phyloP scores from a whole-genome alignment of 2,888 invertebrate species.

The Hydropsyche betteni region DNA sequence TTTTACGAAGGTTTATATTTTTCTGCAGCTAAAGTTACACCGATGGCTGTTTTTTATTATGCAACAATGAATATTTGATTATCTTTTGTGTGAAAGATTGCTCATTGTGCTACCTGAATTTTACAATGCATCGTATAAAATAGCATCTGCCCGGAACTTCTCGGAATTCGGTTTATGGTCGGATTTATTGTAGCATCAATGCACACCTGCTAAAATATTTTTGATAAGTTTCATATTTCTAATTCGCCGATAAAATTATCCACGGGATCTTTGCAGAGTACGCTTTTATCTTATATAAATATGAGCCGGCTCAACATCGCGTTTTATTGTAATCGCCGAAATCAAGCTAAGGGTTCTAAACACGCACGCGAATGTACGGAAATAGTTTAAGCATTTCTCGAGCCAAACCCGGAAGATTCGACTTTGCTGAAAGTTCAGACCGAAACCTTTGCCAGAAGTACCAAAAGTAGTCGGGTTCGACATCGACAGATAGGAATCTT shows the following conservation, averaged over 20 bases:
- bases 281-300: no score
- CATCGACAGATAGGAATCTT: conserved; percentile 7
- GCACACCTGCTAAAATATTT: no score
- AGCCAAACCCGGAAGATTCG: background rate
- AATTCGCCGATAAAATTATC: no score
- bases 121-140: conserved; percentile 1
- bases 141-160: background rate
- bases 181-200: no score
- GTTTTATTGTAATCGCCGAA: conserved; percentile 7
- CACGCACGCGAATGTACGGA: conserved; percentile 1
- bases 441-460: background rate
- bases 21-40: no score
- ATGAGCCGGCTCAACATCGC: no score
- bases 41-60: no score
- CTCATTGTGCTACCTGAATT: background rate
- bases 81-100: background rate
- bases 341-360: background rate
- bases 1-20: no score
- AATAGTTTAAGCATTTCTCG: conserved; percentile 16
- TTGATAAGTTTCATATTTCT: no score
- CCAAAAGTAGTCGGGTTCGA: background rate
- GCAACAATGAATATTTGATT: background rate
- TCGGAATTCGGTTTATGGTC: no score
- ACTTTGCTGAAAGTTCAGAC: background rate
- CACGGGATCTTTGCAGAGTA: no score